Evolutionary conservation across 1,140 invertebrate genomes (phyloP), one percentile per base, ranked within the genome.

Genomic region (Dendrolimus kikuchii): DNA sequence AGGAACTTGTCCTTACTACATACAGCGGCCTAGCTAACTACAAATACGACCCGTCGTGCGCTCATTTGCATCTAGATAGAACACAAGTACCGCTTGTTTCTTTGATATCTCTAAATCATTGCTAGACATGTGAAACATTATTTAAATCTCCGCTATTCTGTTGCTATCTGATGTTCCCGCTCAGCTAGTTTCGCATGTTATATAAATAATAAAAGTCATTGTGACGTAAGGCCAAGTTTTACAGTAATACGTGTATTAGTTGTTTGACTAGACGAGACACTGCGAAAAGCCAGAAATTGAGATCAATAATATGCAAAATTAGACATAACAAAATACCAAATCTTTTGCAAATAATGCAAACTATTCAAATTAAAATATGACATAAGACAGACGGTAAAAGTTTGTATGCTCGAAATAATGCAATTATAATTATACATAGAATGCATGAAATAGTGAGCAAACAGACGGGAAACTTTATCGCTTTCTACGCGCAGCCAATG

Each of bases 91-190:
- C 62, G 62, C 57, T 67, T 64, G 42, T 38, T 62, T 50, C 45
- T 37, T 61, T 46, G 48, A 38, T 53, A 53, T 61, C 58, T 60
- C 49, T 60, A 58, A 54, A 57, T 57, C 55, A 53, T 37, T 39
- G 47, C 49, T 58, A 54, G 57, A 49, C 51, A 65, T 59, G 58
- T 60, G 63, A 64, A 65, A 59, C 59, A 51, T 48, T 51, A 51
- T 61, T 57, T 50, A 65, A 70, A 71, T 77, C 55, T 53, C 70
- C 66, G 68, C 69, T 74, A 77, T 65, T 68, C 57, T 67, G 72
- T 76, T 81, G 57, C 77, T 66, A 71, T 57, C 65, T 60, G 59
- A 55, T 57, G 50, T 59, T 49, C 60, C 58, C 53, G 46, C 43
- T 50, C 50, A 53, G 42, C 57, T 68, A 62, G 59, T 66, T 59